phyloP scores from a whole-genome alignment of 2,113 vertebrate genomes.

The Telmatochromis sp. region DNA sequence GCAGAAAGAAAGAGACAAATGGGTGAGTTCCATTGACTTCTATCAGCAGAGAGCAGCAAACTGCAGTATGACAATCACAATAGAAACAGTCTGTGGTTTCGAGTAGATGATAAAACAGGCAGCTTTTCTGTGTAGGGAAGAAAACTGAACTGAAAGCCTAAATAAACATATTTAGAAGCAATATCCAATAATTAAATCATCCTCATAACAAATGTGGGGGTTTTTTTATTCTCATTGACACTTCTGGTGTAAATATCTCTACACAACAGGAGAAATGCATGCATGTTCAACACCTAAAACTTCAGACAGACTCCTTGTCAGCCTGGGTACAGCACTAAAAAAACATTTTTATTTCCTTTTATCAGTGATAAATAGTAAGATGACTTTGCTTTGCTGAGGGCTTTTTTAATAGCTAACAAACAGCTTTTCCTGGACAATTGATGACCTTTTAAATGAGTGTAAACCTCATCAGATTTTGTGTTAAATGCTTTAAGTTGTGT shows the following conservation, averaged over 20 bases:
- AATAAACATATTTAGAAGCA: background rate
- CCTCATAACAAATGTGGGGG: background rate
- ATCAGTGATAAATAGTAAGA: background rate
- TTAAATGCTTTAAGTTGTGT: background rate
- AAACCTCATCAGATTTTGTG: background rate
- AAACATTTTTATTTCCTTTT: background rate
- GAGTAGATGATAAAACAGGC: background rate
- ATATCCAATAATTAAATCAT: background rate
- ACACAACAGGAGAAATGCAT: background rate
- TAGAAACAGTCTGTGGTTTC: rapidly evolving
- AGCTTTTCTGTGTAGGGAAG: background rate
- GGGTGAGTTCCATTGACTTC: background rate
- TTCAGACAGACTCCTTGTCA: background rate
- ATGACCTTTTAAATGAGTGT: background rate
- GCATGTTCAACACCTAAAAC: rapidly evolving
- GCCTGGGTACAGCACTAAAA: background rate
- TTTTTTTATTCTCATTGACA: background rate
- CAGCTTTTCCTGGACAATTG: background rate
- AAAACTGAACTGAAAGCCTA: background rate
- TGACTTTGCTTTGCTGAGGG: background rate
- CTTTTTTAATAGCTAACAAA: background rate
- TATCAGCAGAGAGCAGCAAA: background rate
- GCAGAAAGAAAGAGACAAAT: background rate
- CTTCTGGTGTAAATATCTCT: background rate
- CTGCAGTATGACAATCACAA: background rate